These are phyloP conservation scores for Tryphoninae sp. DNA, from an alignment of 2,888 invertebrate genomes.

Conservation along the genomic window DNA sequence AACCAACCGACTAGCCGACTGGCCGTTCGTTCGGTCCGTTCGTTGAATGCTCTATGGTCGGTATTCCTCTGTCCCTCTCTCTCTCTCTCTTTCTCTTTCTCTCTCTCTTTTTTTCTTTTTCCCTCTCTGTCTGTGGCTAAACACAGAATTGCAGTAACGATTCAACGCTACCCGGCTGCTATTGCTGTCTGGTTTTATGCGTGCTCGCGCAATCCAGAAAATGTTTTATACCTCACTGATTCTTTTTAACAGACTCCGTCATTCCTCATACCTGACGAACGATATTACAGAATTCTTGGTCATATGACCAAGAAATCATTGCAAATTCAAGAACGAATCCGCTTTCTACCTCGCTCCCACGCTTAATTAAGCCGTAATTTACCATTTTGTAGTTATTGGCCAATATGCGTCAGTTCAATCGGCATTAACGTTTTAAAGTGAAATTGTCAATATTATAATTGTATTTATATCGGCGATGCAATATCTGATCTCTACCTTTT, in stretches of 20 bases:
- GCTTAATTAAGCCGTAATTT: too few species aligned
- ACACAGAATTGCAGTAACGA: slow-evolving; percentile 57
- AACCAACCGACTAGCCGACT: slow-evolving; percentile 36
- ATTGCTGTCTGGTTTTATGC: slow-evolving; percentile 38
- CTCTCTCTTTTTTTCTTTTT: neutral
- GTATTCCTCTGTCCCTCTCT: slow-evolving; percentile 2
- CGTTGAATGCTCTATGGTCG: slow-evolving; percentile 39
- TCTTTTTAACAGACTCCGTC: slow-evolving; percentile 5
- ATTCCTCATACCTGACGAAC: neutral
- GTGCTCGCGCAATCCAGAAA: slow-evolving; percentile 25
- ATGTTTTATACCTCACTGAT: slow-evolving; percentile 25
- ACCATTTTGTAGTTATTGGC: too few species aligned
- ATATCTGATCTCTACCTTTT: too few species aligned
- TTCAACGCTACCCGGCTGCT: slow-evolving; percentile 40
- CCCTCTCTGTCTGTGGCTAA: slow-evolving; percentile 20
- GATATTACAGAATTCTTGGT: neutral
- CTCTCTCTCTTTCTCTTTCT: neutral
- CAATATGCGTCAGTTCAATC: too few species aligned
- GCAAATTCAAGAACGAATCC: neutral
- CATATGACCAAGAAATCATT: neutral
- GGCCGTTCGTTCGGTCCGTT: slow-evolving; percentile 31
- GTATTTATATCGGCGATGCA: too few species aligned
- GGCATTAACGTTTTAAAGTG: too few species aligned
- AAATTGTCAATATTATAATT: too few species aligned
- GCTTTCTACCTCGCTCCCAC: too few species aligned